A percentile compares a stretch with the other conserved stretches of the same genome.
Evolutionary conservation across 2,888 invertebrate genomes (phyloP).

Genomic region (Acanthosepion esculentum): DNA sequence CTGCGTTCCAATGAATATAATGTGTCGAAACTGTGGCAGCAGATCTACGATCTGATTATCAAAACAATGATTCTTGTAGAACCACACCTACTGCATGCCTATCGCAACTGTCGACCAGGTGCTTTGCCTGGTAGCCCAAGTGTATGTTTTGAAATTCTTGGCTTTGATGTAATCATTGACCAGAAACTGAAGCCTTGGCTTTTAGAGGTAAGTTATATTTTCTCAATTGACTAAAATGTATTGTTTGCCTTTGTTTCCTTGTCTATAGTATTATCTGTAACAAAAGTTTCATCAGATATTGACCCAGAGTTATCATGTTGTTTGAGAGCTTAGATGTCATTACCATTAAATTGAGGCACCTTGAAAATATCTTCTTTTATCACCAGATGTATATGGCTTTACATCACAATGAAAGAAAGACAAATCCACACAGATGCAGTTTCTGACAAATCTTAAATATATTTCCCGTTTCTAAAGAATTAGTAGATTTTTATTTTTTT

Average conservation of each 20-base stretch:
- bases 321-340: neutral
- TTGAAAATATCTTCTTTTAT: neutral
- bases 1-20: slow-evolving; percentile 72
- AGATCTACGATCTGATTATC: slow-evolving; percentile 74
- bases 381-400: neutral
- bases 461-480: neutral
- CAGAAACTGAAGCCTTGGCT: slow-evolving; percentile 74
- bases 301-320: neutral
- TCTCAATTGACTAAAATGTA: neutral
- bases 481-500: no score
- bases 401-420: no score
- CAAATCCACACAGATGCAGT: no score
- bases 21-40: slow-evolving; percentile 71
- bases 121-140: slow-evolving; percentile 70
- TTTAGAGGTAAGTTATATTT: slow-evolving; percentile 69
- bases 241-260: neutral
- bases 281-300: neutral
- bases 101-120: slow-evolving; percentile 75
- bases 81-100: slow-evolving; percentile 74
- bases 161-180: slow-evolving; percentile 75
- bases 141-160: slow-evolving; percentile 75
- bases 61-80: slow-evolving; percentile 73
- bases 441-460: neutral
- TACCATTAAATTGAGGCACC: neutral
- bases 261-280: neutral